Evolutionary conservation across 2,797 vertebrate species (phyloP).

Genomic region (Todus mexicanus): DNA sequence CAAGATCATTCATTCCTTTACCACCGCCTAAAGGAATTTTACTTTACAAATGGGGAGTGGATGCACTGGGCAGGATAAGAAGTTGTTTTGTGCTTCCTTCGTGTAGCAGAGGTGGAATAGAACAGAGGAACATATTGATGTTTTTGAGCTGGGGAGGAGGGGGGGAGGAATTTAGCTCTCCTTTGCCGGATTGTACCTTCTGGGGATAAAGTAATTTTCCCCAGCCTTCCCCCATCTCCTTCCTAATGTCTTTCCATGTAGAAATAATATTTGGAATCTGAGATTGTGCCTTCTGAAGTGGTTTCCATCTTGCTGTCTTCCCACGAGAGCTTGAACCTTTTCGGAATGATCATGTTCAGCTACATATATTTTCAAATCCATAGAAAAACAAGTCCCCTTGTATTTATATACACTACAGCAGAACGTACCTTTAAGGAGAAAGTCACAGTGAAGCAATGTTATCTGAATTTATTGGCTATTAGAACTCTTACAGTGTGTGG

Average conservation of each 20-base stretch:
- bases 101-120: background rate
- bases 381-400: background rate
- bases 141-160: background rate
- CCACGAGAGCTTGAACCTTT: slow-evolving; percentile 33
- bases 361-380: slow-evolving; percentile 36
- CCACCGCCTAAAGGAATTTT: background rate
- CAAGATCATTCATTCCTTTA: background rate
- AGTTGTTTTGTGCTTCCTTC: background rate
- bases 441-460: slow-evolving; percentile 59
- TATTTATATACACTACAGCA: slow-evolving; percentile 30
- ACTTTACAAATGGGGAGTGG: background rate
- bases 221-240: background rate
- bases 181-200: background rate
- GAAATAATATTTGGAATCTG: slow-evolving; percentile 37
- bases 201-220: background rate
- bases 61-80: background rate
- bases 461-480: slow-evolving; percentile 59
- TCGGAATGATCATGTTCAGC: slow-evolving; percentile 46
- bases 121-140: background rate
- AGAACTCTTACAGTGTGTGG: slow-evolving; percentile 34
- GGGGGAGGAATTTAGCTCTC: background rate
- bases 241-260: background rate
- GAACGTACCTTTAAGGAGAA: slow-evolving; percentile 42
- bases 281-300: slow-evolving; percentile 39
- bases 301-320: slow-evolving; percentile 46